Evolutionary conservation across 2,888 invertebrate species (phyloP), one percentile per base, ranked within the genome.

Genomic region (Hoplodrina ambigua): DNA sequence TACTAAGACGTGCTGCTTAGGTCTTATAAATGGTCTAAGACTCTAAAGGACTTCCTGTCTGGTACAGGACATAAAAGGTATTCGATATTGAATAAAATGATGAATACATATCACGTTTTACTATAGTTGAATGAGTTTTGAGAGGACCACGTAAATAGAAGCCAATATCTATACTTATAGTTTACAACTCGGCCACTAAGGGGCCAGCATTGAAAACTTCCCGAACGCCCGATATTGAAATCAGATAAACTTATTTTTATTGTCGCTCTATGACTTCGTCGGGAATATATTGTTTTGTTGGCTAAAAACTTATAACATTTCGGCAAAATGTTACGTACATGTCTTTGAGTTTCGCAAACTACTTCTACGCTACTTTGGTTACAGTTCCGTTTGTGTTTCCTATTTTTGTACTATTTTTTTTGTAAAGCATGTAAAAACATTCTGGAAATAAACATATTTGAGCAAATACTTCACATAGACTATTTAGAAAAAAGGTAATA

Each of bases 231-330:
- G 78, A 87, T 86, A 87, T 87, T 87, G 87, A 87, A 87, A 86
- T 86, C 80, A 80, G 77, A 86, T 87, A 84, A 85, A 85, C 74
- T 82, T 76, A 79, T 82, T 86, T 86, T 85, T 85, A 86, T 83
- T 80, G 77, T 82, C 71, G 75, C 77, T 76, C 74, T 69, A 78
- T 76, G 78, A 72, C 78, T 76, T 79, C 64, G 65, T 58, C 69
- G 68, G 72, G 80, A 75, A 80, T 82, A 86, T 83, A 83, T 82
- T 83, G 85, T 82, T 70, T 68, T 82, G 78, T 85, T 83, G 68
- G 80, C 72, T 76, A 80, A 77, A 80, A 79, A 79, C 81, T 85
- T 79, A 74, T 75, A 76, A 81, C 81, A 83, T 85, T 86, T 75
- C 63, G 74, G 69, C 81, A 84, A 83, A 84, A 85, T 85, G 82